These are phyloP conservation scores for Parnassius orleans DNA, from an alignment of 2,888 invertebrate genomes.

Conservation along the genomic window DNA sequence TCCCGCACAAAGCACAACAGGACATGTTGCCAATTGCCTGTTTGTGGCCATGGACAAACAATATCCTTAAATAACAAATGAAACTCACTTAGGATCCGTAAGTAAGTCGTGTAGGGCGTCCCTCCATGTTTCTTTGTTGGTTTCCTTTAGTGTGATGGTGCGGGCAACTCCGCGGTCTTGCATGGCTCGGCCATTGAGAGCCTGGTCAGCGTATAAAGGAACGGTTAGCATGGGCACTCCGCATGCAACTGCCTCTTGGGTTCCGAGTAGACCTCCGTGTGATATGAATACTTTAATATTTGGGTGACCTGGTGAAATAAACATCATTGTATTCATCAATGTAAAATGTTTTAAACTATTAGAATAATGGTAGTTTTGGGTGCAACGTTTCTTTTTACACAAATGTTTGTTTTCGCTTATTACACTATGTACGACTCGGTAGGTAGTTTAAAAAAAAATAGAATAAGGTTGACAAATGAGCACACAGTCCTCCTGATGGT, in stretches of 20 bases:
- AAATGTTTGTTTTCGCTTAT: too few relatives aligned
- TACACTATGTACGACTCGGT: too few relatives aligned
- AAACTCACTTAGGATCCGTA: slow-evolving; percentile 64
- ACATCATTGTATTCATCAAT: not conserved
- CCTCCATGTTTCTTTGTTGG: slow-evolving; percentile 54
- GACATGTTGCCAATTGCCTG: too few relatives aligned
- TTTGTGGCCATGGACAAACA: too few relatives aligned
- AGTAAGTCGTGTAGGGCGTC: slow-evolving; percentile 64
- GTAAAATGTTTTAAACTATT: too few relatives aligned
- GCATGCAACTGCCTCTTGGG: slow-evolving; percentile 81
- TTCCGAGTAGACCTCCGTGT: slow-evolving; percentile 82
- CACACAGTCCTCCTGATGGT: too few relatives aligned
- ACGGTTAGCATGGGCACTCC: slow-evolving; percentile 79
- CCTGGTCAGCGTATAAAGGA: slow-evolving; percentile 77
- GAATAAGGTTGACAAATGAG: too few relatives aligned
- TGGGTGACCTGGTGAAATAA: slow-evolving; percentile 66
- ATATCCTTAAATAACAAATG: not conserved
- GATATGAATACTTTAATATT: slow-evolving; percentile 81
- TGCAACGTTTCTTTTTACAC: too few relatives aligned
- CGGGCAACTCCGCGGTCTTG: slow-evolving; percentile 73
- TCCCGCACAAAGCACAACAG: too few relatives aligned
- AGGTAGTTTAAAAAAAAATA: too few relatives aligned
- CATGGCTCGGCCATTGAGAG: slow-evolving; percentile 76
- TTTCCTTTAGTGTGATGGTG: slow-evolving; percentile 54
- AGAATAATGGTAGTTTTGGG: not conserved